Conservation (phyloP, 2,888 invertebrate species). For the Antheraea yamamai region DNA sequence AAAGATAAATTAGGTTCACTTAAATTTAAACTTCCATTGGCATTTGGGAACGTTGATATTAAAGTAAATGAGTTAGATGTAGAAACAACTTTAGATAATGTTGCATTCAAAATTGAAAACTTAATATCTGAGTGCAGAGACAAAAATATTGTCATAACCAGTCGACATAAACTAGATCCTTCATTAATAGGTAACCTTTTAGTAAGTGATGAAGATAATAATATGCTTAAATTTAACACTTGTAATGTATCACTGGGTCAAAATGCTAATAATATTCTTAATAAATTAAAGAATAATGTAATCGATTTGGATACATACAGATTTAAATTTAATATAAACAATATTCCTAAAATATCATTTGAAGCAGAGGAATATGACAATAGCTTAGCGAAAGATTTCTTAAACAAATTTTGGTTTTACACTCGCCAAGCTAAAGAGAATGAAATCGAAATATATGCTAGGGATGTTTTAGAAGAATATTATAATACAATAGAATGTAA, state of each 20-base stretch:
- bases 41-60: constrained; percentile 17
- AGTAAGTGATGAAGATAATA: neutral
- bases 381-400: neutral
- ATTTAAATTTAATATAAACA: constrained; percentile 1
- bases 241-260: neutral
- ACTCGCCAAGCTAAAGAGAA: constrained; percentile 9
- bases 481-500: neutral
- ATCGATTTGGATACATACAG: neutral
- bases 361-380: constrained; percentile 7
- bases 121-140: neutral
- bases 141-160: neutral
- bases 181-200: constrained; percentile 10
- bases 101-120: neutral
- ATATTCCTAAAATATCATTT: constrained; percentile 13
- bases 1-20: neutral
- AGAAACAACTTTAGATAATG: neutral
- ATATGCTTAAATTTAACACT: constrained; percentile 11
- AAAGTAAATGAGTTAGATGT: constrained; percentile 2
- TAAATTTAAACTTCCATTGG: constrained; percentile 1
- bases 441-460: constrained; percentile 5
- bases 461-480: neutral
- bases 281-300: neutral
- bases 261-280: constrained; percentile 4
- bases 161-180: neutral
- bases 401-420: constrained; percentile 15